Base-by-base conservation (phyloP, 2,113 vertebrate genomes). In the Chionodraco myersi region DNA sequence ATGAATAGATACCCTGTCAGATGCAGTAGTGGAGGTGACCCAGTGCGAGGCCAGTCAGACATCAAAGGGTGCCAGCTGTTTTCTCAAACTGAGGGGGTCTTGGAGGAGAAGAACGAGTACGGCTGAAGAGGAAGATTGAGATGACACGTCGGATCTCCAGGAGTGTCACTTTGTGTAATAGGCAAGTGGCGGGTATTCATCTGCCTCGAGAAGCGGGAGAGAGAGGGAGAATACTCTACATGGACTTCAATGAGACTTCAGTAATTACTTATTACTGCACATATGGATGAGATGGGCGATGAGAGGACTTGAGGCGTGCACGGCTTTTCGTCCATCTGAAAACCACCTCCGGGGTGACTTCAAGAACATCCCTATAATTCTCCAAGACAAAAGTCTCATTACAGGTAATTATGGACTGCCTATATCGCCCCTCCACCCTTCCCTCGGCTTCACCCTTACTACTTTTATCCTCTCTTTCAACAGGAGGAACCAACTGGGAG, bases 241-340 rank as follows among this genome's bases (percentile, higher is more conserved):
- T 94, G 96, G 95, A 96, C 96, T 97, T 98, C 96, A 98, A 98
- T 97, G 94, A 95, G 97, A 96, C 94, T 96, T 95, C 93, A 93
- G 93, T 96, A 98, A 99, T 99, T 98, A 98, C 94, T 95, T 98
- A 98, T 98, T 98, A 97, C 94, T 94, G 91, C 95, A 95, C 95
- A 96, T 92, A 94, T 93, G 95, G 92, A 94, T 92, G 95, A 95
- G 88, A 85, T 93, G 93, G 77, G 80, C 89, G 88, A 86, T 68
- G 93, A 95, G 94, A 90, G 95, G 94, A 95, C 96, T 97, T 94
- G 87, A 89, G 85, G 72, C 62, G 77, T 18, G 67, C 60, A 86
- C 82, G 48, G 93, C 91, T 90, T 86, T 86, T 88, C 93, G 94
- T 93, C 95, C 92, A 93, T 96, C 95, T 96, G 96, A 95, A 93